Evolutionary conservation across 2,888 invertebrate species (phyloP), one percentile per base, ranked within the genome.

Genomic region (Orthonychiurus folsomi): DNA sequence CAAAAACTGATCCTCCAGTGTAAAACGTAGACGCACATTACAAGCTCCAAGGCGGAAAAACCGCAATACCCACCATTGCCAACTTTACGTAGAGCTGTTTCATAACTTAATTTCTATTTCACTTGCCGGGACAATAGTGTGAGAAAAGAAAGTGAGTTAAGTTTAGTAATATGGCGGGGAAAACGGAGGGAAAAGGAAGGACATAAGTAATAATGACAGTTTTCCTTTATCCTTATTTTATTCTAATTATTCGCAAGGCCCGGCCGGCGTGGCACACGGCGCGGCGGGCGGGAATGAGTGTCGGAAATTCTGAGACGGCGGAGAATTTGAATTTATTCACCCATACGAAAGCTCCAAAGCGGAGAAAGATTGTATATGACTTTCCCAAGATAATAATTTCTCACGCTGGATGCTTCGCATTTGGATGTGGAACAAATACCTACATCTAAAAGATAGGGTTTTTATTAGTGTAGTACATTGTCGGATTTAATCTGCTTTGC

Each of bases 401-500:
- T 9, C 37, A 37, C n/a, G n/a, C n/a, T n/a, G n/a, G n/a, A n/a
- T n/a, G n/a, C n/a, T n/a, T n/a, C n/a, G n/a, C n/a, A n/a, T n/a
- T n/a, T n/a, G n/a, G n/a, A n/a, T n/a, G n/a, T n/a, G n/a, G n/a
- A n/a, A n/a, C n/a, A n/a, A n/a, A n/a, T n/a, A n/a, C n/a, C n/a
- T n/a, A n/a, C n/a, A n/a, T n/a, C n/a, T n/a, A n/a, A n/a, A n/a
- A n/a, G n/a, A n/a, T n/a, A n/a, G n/a, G n/a, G n/a, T n/a, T n/a
- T n/a, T n/a, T n/a, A n/a, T n/a, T n/a, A n/a, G n/a, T n/a, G n/a
- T n/a, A n/a, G n/a, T n/a, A n/a, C n/a, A n/a, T n/a, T n/a, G n/a
- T n/a, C n/a, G n/a, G n/a, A n/a, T 61, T 18, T 59, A 56, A 61
- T 61, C 20, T 61, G 52, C 37, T 26, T 63, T 63, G 21, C 59